Evolutionary conservation across 1,140 invertebrate genomes (phyloP), one percentile per base, ranked within the genome.

Genomic region (Calephelis nemesis): DNA sequence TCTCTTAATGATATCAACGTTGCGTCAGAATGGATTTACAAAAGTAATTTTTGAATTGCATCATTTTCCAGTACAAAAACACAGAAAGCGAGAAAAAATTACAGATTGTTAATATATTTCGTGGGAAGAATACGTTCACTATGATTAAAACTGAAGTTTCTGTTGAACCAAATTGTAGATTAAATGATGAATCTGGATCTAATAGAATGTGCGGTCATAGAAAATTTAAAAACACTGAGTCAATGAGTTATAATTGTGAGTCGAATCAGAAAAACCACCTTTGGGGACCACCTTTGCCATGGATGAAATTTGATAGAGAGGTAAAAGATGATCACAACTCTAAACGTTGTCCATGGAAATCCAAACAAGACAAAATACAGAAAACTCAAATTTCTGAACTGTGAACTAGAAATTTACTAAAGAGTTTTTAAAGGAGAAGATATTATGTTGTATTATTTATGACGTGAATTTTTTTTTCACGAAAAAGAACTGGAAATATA

Each of bases 251-350:
- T 4, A 19, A 54, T 19, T 30, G 52, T 15, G 52, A 54, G 10
- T 19, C 19, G 30, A 11, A 5, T 54, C 0, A 15, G 19, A 54
- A 54, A 30, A 54, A 54, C 4, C 52, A 54, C 52, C 19, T 54
- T 9, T 54, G 52, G 52, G 52, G 52, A 30, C 19, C 50, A 30
- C 50, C 50, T 10, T 54, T 54, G 19, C 52, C 52, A 19, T 54
- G 52, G 52, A 19, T 52, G 50, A 52, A 4, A 52, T 52, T 52
- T 15, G 50, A 52, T 4, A 52, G 13, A 52, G 50, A 52, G 50
- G 19, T 9, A 52, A 10, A 52, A 52, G 49, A 15, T 3, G 0
- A 9, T 9, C 8, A 15, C 8, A 52, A 7, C 10, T 52, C 4
- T 52, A 52, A n/a, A 15, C 4, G n/a, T 52, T 52, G 49, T 7